Evolutionary conservation across 2,113 vertebrate species (phyloP).

Genomic region (Heterotis niloticus): DNA sequence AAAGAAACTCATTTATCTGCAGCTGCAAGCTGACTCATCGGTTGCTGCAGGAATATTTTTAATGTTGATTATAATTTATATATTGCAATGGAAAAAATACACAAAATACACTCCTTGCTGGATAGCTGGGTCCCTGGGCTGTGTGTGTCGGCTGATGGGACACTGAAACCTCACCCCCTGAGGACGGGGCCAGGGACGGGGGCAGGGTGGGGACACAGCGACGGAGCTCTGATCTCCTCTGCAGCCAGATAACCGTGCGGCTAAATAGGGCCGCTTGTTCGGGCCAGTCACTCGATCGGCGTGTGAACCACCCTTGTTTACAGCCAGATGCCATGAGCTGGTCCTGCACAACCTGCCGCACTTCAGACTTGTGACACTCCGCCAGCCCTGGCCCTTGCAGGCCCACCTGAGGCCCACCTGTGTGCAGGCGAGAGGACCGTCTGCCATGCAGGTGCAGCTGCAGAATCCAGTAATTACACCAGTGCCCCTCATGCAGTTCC

Average conservation of each 20-base stretch:
- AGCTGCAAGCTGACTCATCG: too few relatives aligned
- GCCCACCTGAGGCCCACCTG: slow-evolving; percentile 21
- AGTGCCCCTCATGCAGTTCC: too few relatives aligned
- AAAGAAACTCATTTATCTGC: too few relatives aligned
- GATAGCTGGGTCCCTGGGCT: slow-evolving; percentile 12
- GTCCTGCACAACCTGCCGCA: slow-evolving; percentile 35
- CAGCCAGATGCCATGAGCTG: slow-evolving; percentile 69
- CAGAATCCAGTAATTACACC: too few relatives aligned
- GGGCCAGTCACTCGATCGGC: slow-evolving; percentile 76
- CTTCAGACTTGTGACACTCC: slow-evolving; percentile 28
- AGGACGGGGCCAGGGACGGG: slow-evolving; percentile 69
- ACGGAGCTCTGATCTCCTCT: slow-evolving; percentile 77
- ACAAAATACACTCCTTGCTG: neutral
- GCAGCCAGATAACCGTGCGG: slow-evolving; percentile 82
- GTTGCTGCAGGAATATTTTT: neutral
- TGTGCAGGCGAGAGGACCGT: too few relatives aligned
- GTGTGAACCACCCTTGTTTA: slow-evolving; percentile 87
- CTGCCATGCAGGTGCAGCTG: slow-evolving; percentile 17
- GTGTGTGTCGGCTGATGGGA: slow-evolving; percentile 41
- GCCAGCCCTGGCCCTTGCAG: neutral
- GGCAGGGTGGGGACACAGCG: slow-evolving; percentile 58
- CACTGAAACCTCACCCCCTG: slow-evolving; percentile 77
- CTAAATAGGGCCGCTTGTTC: slow-evolving; percentile 86
- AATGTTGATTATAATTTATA: neutral
- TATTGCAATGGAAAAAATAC: neutral